phyloP scores from a whole-genome alignment of 2,888 invertebrate genomes.

The Halictus quadricinctus region DNA sequence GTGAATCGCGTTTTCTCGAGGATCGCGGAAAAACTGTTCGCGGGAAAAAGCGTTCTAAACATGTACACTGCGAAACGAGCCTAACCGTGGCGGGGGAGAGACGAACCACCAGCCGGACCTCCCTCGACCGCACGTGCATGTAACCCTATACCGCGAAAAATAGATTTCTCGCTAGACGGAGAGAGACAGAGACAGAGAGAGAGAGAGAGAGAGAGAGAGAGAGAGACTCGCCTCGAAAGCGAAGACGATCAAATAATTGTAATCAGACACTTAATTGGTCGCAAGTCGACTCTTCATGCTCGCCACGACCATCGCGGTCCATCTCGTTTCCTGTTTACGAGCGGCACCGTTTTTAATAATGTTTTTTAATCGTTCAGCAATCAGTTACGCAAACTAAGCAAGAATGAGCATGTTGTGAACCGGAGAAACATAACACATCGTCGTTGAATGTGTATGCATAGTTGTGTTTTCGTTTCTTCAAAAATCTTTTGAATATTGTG shows the following conservation, averaged over 20 bases:
- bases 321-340: not conserved
- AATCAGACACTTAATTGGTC: conserved; percentile 41
- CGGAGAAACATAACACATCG: too few species aligned
- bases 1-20: conserved; percentile 35
- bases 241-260: conserved; percentile 52
- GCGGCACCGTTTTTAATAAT: not conserved
- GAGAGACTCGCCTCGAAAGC: conserved; percentile 29
- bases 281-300: not conserved
- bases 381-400: not conserved
- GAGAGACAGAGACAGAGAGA: not conserved
- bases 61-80: not conserved
- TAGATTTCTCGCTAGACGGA: conserved; percentile 41
- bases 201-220: not conserved
- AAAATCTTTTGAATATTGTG: too few species aligned
- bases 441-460: too few species aligned
- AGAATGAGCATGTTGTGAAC: too few species aligned
- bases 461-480: too few species aligned
- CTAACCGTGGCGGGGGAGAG: not conserved
- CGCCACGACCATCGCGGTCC: too few species aligned
- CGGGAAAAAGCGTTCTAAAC: not conserved
- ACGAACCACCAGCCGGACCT: not conserved
- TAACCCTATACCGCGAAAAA: conserved; percentile 62
- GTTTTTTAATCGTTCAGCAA: not conserved
- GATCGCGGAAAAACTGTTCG: not conserved
- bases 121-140: conserved; percentile 36